Evolutionary conservation across 2,888 invertebrate species (phyloP), one percentile per base, ranked within the genome.

Genomic region (Megastigmus dorsalis): DNA sequence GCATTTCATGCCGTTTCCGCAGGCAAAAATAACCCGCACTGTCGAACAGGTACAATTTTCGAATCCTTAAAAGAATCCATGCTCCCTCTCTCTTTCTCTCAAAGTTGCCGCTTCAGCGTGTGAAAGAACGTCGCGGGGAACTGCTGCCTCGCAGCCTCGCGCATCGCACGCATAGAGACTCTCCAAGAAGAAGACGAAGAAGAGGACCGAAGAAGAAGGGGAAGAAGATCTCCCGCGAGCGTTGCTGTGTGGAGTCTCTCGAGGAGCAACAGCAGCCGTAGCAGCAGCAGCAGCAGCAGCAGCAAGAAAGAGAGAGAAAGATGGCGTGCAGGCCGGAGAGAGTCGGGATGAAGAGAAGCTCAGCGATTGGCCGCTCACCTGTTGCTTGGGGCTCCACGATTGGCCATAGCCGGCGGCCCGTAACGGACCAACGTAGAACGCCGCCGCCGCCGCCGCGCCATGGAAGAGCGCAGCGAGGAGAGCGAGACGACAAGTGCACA

Each of bases 351-450:
- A 76, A 77, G 80, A 63, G 78, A 59, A 55, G 68, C 26, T 7
- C 30, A 69, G 60, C 67, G 54, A 87, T 87, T 87, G 87, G 87
- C 75, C 80, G 79, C 73, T 83, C 86, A 87, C 85, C 86, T 87
- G 87, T 85, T 86, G 84, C 85, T 77, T 71, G 71, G 60, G 54
- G 65, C 65, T 62, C 78, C 28, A 72, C 79, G 79, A 84, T 84
- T 86, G 86, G 84, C 66, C 78, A 76, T 72, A 72, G 78, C 76
- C 80, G 75, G 65, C 79, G 78, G 80, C 75, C 80, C 80, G 80
- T 81, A 82, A 82, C 82, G 78, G 77, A 72, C 48, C 62, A 28
- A 45, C 18, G 73, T 74, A 76, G 70, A 28, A 33, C 26, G 26
- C 20, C 43, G 23, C 71, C 69, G n/a, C n/a, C n/a, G n/a, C n/a